Conservation (phyloP, 2,797 vertebrate genomes). For the Hypotaenidia philippensis region DNA sequence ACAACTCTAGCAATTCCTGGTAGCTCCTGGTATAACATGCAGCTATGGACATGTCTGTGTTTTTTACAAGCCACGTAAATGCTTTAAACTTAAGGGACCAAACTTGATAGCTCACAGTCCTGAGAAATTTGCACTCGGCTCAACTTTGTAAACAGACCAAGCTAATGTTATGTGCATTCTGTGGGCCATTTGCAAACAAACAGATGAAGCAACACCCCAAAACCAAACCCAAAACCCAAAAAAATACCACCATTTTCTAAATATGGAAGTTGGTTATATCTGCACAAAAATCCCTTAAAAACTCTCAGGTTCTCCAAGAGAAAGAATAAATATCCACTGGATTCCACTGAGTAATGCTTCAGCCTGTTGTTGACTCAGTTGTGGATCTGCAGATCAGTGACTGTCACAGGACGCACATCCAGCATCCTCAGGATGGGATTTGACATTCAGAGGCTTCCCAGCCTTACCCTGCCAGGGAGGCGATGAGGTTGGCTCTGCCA, state of each 20-base stretch:
- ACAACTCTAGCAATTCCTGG: not conserved
- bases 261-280: not conserved
- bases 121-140: not conserved
- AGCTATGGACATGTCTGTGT: not conserved
- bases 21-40: not conserved
- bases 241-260: accelerated
- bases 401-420: not conserved
- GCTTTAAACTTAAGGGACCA: not conserved
- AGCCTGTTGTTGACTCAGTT: constrained; percentile 2
- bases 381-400: not conserved
- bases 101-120: not conserved
- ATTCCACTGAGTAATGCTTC: not conserved
- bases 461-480: not conserved
- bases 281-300: not conserved
- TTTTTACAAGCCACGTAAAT: not conserved
- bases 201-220: accelerated
- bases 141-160: not conserved
- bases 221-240: accelerated
- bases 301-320: not conserved
- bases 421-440: not conserved
- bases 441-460: not conserved
- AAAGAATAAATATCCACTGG: constrained; percentile 18
- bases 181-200: not conserved
- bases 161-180: accelerated
- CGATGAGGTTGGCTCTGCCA: not conserved